These are phyloP conservation scores for Rhinoraja longicauda DNA, from an alignment of 2,797 vertebrate genomes.

Conservation along the genomic window DNA sequence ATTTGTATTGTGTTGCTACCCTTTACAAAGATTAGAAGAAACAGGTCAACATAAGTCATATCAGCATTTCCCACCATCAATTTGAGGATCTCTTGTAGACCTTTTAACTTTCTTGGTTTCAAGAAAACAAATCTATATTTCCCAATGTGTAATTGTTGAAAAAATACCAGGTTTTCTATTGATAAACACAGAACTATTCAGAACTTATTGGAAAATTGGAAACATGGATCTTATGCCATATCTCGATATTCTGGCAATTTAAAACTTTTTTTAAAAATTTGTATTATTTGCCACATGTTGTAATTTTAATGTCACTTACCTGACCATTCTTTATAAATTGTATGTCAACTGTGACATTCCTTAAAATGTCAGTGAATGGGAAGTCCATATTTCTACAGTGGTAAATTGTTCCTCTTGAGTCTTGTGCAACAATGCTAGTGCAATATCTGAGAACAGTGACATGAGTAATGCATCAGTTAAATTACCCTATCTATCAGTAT, in stretches of 20 bases:
- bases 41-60: neutral
- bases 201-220: neutral
- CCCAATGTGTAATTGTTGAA: neutral
- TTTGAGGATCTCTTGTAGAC: neutral
- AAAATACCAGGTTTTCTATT: neutral
- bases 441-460: slow-evolving; percentile 68
- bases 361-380: slow-evolving; percentile 58
- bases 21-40: neutral
- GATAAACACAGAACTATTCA: slow-evolving; percentile 4
- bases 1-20: neutral
- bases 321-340: slow-evolving; percentile 69
- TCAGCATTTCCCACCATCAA: neutral
- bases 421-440: slow-evolving; percentile 84
- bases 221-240: neutral
- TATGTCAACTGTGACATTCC: slow-evolving; percentile 73
- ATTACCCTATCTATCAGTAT: neutral
- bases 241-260: neutral
- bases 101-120: neutral
- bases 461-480: neutral
- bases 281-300: neutral
- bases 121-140: neutral
- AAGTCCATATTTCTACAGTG: slow-evolving; percentile 91
- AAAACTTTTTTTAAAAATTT: neutral
- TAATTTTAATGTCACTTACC: slow-evolving; percentile 53
- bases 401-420: slow-evolving; percentile 70